Percentiles rank a stretch among this genome's conserved stretches.
These are phyloP conservation scores for Thunnus albacares DNA, from an alignment of 2,797 vertebrate genomes.

Conservation along the genomic window DNA sequence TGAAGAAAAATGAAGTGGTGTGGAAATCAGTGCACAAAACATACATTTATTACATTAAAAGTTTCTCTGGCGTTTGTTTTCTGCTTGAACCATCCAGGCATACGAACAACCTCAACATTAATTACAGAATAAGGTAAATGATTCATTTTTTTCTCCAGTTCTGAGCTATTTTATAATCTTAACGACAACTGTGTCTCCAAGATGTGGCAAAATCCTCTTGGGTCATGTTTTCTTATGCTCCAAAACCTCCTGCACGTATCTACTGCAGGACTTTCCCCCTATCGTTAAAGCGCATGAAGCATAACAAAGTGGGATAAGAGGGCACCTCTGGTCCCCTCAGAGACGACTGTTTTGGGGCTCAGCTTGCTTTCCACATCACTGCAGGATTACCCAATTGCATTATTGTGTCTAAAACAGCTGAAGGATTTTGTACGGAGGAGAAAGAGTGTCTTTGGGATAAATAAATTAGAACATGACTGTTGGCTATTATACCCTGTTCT, in stretches of 20 bases:
- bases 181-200: conserved; percentile 25
- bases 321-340: conserved; percentile 37
- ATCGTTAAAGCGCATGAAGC: conserved; percentile 39
- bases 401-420: conserved; percentile 46
- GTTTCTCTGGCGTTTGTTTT: neutral
- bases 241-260: neutral
- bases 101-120: neutral
- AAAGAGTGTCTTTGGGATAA: conserved; percentile 41
- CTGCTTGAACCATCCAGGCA: conserved; percentile 16
- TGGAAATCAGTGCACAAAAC: conserved; percentile 3
- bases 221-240: conserved; percentile 37
- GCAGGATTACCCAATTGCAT: conserved; percentile 50
- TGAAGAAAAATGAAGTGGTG: conserved; percentile 10
- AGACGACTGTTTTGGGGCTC: conserved; percentile 42
- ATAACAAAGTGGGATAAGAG: conserved; percentile 46
- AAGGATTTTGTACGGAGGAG: conserved; percentile 27
- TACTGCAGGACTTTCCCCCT: conserved; percentile 41
- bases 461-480: conserved; percentile 64
- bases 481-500: conserved; percentile 46
- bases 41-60: neutral
- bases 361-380: conserved; percentile 60
- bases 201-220: conserved; percentile 43
- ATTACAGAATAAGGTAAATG: neutral
- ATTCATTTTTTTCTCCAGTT: conserved; percentile 2
- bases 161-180: conserved; percentile 12